Base-by-base conservation (phyloP, 2,888 invertebrate species). In the Odontomyia ornata region DNA sequence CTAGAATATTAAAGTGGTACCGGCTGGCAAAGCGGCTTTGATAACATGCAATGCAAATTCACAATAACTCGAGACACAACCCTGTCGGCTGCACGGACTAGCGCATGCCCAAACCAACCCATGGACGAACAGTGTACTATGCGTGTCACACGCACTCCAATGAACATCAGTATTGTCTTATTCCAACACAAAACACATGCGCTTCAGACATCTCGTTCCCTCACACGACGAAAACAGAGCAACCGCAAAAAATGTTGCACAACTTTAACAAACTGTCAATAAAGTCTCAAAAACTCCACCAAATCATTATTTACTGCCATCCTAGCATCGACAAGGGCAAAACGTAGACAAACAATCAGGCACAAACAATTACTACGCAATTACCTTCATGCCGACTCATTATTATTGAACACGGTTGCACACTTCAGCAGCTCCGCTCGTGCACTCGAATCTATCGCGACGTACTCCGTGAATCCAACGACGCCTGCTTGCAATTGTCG, bases 361-460 rank as follows among this genome's bases (percentile, higher is more conserved):
- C 52, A 15, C 15, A 43, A 7, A 43, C 43, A 52, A 15, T 4
- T 18, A 52, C 52, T 18, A 30, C 52, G 7, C 28, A 60, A 60
- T 93, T 94, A 92, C 97, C 97, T 92, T 95, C 95, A 94, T 95
- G 95, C 91, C 95, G 94, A 92, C 93, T 95, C 95, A 95, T 95
- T 93, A 85, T 86, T 81, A 85, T 86, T 81, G 79, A 81, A 80
- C 80, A 80, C 80, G 77, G 13, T 65, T 36, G 65, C 18, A 30
- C 30, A 65, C 65, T 18, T 65, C 30, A 43, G 46, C 47, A 13
- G 76, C 52, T 67, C 28, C 65, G 47, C 52, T 27, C 65, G 27
- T n/a, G 43, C 47, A 23, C 30, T 23, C 73, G 47, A 46, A 15
- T n/a, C 7, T 18, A 21, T 27, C 7, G n/a, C 43, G 64, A 18